Conservation (phyloP, 2,888 invertebrate species). For the Phaedon cochleariae region DNA sequence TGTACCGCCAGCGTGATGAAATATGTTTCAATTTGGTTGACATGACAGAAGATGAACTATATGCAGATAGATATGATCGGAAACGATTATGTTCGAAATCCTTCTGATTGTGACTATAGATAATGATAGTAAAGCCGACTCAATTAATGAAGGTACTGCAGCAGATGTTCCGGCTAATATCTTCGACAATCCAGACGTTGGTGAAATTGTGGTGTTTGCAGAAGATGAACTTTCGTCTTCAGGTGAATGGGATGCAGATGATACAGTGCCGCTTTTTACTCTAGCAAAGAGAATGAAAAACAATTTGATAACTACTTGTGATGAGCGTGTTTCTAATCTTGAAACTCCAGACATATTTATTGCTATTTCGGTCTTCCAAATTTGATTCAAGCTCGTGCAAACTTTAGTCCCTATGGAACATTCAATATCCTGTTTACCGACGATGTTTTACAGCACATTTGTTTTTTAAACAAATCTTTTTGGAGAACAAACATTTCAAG, state of each 20-base stretch:
- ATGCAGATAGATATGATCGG: slow-evolving; percentile 11
- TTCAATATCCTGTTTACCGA: slow-evolving; percentile 6
- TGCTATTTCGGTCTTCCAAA: slow-evolving; percentile 9
- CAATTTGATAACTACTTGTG: not conserved
- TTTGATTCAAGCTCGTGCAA: slow-evolving; percentile 2
- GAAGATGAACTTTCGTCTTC: slow-evolving; percentile 10
- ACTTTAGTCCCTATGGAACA: slow-evolving; percentile 3
- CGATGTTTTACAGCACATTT: slow-evolving; percentile 6
- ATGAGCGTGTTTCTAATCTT: slow-evolving; percentile 5
- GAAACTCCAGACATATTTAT: slow-evolving; percentile 2
- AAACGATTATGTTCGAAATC: not conserved
- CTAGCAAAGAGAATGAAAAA: slow-evolving; percentile 2
- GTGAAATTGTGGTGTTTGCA: slow-evolving; percentile 8
- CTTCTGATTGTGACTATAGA: slow-evolving; percentile 10
- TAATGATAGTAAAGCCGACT: slow-evolving; percentile 6
- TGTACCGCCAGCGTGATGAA: not conserved
- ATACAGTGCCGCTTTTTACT: slow-evolving; percentile 9
- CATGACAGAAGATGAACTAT: slow-evolving; percentile 11
- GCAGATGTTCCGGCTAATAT: not conserved
- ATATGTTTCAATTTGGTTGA: slow-evolving; percentile 5
- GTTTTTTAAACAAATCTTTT: not conserved
- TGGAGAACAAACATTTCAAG: slow-evolving; percentile 8
- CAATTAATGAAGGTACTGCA: not conserved
- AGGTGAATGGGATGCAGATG: slow-evolving; percentile 7
- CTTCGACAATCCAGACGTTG: slow-evolving; percentile 6